phyloP scores from a whole-genome alignment of 2,113 vertebrate genomes.

The Antennarius striatus region DNA sequence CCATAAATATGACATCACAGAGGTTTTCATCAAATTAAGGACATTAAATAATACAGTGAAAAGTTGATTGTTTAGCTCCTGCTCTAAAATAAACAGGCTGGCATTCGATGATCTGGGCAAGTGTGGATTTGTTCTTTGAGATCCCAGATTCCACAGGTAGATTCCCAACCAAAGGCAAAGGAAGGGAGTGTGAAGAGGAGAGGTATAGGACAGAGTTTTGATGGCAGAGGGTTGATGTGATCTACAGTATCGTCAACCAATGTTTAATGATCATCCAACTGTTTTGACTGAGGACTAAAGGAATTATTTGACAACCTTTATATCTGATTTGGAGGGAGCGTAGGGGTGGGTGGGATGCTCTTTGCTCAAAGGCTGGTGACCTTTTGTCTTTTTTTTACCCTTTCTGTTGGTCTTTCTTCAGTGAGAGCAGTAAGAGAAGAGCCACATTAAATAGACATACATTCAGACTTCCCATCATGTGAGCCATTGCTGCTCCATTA shows the following conservation, averaged over 20 bases:
- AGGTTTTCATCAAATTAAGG: constrained; percentile 17
- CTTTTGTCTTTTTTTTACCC: constrained; percentile 21
- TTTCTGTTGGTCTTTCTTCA: constrained; percentile 29
- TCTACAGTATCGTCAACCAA: constrained; percentile 46
- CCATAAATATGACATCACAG: too few relatives aligned
- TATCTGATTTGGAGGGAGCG: constrained; percentile 28
- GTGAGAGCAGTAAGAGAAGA: constrained; percentile 25
- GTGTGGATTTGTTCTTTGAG: constrained; percentile 65
- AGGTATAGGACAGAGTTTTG: constrained; percentile 28
- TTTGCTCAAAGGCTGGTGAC: constrained; percentile 28
- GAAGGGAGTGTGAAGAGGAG: constrained; percentile 3
- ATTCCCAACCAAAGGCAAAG: constrained; percentile 65
- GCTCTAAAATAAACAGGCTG: constrained; percentile 57
- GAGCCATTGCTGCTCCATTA: constrained; percentile 21
- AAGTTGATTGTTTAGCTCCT: constrained; percentile 24
- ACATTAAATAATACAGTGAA: constrained; percentile 34
- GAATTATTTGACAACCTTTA: constrained; percentile 32
- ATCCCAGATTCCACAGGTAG: constrained; percentile 56
- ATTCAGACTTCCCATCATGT: constrained; percentile 15
- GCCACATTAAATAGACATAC: constrained; percentile 19
- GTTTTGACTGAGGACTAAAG: constrained; percentile 51
- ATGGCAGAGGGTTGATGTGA: constrained; percentile 21
- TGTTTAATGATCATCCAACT: constrained; percentile 40
- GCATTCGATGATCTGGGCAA: constrained; percentile 62
- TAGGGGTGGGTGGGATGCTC: constrained; percentile 23